A percentile compares a stretch with the other conserved stretches of the same genome.
Conservation (phyloP, 2,888 invertebrate species). For the Epirrita christyi region DNA sequence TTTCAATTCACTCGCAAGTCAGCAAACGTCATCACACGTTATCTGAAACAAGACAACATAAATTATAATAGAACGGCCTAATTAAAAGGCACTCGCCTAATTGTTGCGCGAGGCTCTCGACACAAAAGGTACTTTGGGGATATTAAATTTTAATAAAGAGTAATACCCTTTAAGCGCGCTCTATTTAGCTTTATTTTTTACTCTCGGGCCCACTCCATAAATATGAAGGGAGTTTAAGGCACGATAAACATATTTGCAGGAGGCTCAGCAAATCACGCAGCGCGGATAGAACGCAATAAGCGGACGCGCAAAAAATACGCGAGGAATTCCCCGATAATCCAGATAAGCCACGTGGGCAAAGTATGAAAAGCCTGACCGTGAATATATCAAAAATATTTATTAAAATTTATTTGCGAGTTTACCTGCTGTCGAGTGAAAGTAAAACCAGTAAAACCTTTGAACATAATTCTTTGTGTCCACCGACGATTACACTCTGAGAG, state of each 20-base stretch:
- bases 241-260: slow-evolving; percentile 69
- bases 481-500: slow-evolving; percentile 24
- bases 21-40: slow-evolving; percentile 60
- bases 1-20: slow-evolving; percentile 25
- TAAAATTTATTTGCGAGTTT: slow-evolving; percentile 71
- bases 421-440: slow-evolving; percentile 57
- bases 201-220: slow-evolving; percentile 56
- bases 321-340: slow-evolving; percentile 77
- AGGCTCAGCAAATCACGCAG: slow-evolving; percentile 61
- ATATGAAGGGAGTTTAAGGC: slow-evolving; percentile 63
- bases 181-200: slow-evolving; percentile 60
- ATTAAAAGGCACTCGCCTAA: slow-evolving; percentile 59
- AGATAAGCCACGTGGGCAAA: slow-evolving; percentile 80
- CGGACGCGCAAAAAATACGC: slow-evolving; percentile 72
- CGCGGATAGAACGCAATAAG: slow-evolving; percentile 70
- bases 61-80: slow-evolving; percentile 50
- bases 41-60: slow-evolving; percentile 54
- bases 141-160: slow-evolving; percentile 74
- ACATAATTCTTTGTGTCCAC: slow-evolving; percentile 33
- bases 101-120: slow-evolving; percentile 55
- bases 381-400: slow-evolving; percentile 81
- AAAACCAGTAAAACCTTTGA: slow-evolving; percentile 39
- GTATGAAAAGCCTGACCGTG: slow-evolving; percentile 79
- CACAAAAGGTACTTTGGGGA: slow-evolving; percentile 57
- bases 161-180: slow-evolving; percentile 54